A percentile compares a stretch with the other conserved stretches of the same genome.
Evolutionary conservation across 2,888 invertebrate genomes (phyloP).

Genomic region (Athalia cordata): DNA sequence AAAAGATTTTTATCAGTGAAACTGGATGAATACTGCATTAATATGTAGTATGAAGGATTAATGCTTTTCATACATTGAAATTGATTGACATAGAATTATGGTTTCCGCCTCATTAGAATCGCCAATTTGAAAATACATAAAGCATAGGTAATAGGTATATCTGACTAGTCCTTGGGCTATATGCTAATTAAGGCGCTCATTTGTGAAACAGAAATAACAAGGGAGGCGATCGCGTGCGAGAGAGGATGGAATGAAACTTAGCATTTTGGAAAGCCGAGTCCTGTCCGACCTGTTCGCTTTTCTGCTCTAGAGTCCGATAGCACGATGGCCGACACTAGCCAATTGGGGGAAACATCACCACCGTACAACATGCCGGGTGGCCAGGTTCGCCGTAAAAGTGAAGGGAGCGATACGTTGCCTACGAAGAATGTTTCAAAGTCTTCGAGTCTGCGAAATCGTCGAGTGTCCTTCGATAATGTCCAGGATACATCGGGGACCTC

Average conservation of each 20-base stretch:
- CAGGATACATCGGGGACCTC: slow-evolving; percentile 50
- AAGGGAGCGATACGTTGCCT: slow-evolving; percentile 77
- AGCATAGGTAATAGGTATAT: background rate
- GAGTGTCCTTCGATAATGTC: slow-evolving; percentile 60
- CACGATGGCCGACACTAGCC: slow-evolving; percentile 60
- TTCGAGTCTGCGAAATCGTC: slow-evolving; percentile 57
- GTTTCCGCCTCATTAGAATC: background rate
- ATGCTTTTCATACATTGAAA: no score
- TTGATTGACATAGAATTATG: no score
- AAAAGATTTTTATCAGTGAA: no score
- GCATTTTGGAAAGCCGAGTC: slow-evolving; percentile 44
- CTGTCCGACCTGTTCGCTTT: slow-evolving; percentile 45
- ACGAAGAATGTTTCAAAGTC: slow-evolving; percentile 54
- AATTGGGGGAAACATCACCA: slow-evolving; percentile 34
- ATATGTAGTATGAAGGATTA: no score
- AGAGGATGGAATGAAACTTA: slow-evolving; percentile 44
- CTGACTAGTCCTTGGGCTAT: background rate
- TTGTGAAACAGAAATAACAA: slow-evolving; percentile 45
- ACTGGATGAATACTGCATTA: no score
- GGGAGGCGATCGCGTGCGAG: slow-evolving; percentile 38
- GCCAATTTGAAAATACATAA: slow-evolving; percentile 8
- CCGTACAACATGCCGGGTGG: slow-evolving; percentile 62
- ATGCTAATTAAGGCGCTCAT: slow-evolving; percentile 37
- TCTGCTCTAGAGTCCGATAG: slow-evolving; percentile 67
- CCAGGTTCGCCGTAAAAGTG: slow-evolving; percentile 77